Evolutionary conservation across 2,888 invertebrate genomes (phyloP), one percentile per base, ranked within the genome.

Genomic region (Coenonympha arcania): DNA sequence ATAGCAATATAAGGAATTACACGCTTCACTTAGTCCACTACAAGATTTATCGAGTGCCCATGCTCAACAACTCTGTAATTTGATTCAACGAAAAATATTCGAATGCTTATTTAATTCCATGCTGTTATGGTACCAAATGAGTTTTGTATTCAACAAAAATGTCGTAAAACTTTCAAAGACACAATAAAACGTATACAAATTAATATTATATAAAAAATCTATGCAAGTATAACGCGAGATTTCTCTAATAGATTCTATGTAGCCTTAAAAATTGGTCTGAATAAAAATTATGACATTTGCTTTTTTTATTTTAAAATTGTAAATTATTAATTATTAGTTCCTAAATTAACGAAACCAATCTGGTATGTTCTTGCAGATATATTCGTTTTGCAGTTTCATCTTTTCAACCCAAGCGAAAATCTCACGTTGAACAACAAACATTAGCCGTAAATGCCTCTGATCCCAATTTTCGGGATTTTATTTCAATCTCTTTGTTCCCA

Each of bases 31-130:
- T 33, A 41, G 26, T 20, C 43, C 13, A 24, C 37, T 48, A 48
- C 44, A 52, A 52, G 49, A 45, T 18, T 39, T 52, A 52, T 48
- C 36, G 52, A 45, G 48, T 48, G 40, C 28, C 48, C 44, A 44
- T 48, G 40, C 28, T 44, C 44, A 44, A 34, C 30, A 34, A 44
- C 20, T 44, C 28, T 28, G 48, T 52, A 49, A 49, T 49, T 49
- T 48, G 18, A 45, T 45, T 36, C 20, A 36, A 11, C 6, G 11
- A 20, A 36, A 16, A 36, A 19, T 6, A 6, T 19, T 11, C 15
- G 4, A 9, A 16, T 33, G 2, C 15, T 31, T 6, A 11, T 13
- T 13, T 6, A 31, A 13, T 6, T 13, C 11, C 6, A 8, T 0
- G 1, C 11, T 11, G 11, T 11, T 11, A 11, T 13, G 11, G 9